phyloP scores from a whole-genome alignment of 2,113 vertebrate species.

The Heterotis niloticus region DNA sequence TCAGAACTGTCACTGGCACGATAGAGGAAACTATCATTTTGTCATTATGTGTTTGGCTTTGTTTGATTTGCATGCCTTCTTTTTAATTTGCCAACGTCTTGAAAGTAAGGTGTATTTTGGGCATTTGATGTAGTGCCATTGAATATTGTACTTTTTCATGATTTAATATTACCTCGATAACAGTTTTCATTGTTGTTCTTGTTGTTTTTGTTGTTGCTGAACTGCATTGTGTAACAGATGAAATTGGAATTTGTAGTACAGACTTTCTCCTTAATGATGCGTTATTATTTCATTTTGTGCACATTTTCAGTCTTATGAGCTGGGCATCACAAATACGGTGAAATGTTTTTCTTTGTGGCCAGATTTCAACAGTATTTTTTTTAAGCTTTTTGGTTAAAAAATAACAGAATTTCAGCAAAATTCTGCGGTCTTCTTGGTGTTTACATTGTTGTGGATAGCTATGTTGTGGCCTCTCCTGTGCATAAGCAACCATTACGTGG shows the following conservation, averaged over 20 bases:
- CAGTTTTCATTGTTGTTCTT: not conserved
- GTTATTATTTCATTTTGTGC: slow-evolving; percentile 63
- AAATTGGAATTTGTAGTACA: slow-evolving; percentile 45
- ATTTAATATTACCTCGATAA: slow-evolving; percentile 38
- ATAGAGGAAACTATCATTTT: slow-evolving; percentile 58
- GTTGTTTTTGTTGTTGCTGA: slow-evolving; percentile 34
- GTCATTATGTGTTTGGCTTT: slow-evolving; percentile 55
- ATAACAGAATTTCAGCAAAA: too few species aligned
- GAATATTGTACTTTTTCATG: slow-evolving; percentile 43
- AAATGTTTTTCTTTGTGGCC: not conserved
- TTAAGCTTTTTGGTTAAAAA: too few species aligned
- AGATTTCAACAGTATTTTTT: too few species aligned
- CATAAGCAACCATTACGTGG: too few species aligned
- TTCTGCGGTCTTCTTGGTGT: too few species aligned
- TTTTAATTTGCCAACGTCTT: slow-evolving; percentile 39
- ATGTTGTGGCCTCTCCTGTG: too few species aligned
- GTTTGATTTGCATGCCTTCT: slow-evolving; percentile 53
- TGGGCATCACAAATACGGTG: too few species aligned
- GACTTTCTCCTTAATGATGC: slow-evolving; percentile 42
- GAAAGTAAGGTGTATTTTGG: slow-evolving; percentile 31
- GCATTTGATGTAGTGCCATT: slow-evolving; percentile 48
- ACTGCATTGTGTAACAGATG: slow-evolving; percentile 37
- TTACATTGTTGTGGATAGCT: too few species aligned
- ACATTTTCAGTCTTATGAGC: slow-evolving; percentile 31
- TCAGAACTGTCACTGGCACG: slow-evolving; percentile 16